Evolutionary conservation across 2,113 vertebrate genomes (phyloP), one percentile per base, ranked within the genome.

Genomic region (Pterophyllum scalare): DNA sequence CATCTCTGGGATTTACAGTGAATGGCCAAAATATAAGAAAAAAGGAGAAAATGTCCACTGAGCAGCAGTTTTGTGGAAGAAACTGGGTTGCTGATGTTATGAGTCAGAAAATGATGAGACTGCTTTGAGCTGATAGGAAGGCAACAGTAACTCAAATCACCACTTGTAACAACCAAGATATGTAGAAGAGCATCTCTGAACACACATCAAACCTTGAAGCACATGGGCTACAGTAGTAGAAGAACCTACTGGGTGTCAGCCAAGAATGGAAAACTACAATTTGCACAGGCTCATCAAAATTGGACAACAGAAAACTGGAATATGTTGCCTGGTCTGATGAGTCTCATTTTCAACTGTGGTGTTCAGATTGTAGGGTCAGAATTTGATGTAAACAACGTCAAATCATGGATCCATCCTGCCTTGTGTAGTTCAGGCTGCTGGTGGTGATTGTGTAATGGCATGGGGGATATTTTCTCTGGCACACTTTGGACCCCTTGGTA

Each of bases 61-160:
- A 67, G 64, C 64, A 67, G 64, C 5, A 67, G 64, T 67, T 67
- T 67, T 67, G 40, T 67, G 64, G 64, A 22, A 26, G 64, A 46
- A 67, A 67, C 38, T 26, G 22, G 22, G 1, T 2, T 67, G 38
- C 46, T 67, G 40, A 67, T 46, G 40, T 11, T 40, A 67, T 22
- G 26, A 67, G 64, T 67, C 64, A 67, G 64, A 46, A 8, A 46
- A 67, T 67, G 40, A 46, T 15, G 9, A 67, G 64, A 67, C 38
- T 11, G 64, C 40, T 46, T 3, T 67, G 22, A 46, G 22, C 22
- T 38, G 2, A 67, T 46, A 67, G 62, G 38, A 67, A 46, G 62
- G 14, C 38, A 26, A 67, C 8, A 67, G 64, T 46, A 26, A 26
- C 38, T 67, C 2, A 46, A 67, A 67, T 67, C 38, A 67, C 22